Evolutionary conservation across 2,113 vertebrate species (phyloP).

Genomic region (Hymenochirus boettgeri): DNA sequence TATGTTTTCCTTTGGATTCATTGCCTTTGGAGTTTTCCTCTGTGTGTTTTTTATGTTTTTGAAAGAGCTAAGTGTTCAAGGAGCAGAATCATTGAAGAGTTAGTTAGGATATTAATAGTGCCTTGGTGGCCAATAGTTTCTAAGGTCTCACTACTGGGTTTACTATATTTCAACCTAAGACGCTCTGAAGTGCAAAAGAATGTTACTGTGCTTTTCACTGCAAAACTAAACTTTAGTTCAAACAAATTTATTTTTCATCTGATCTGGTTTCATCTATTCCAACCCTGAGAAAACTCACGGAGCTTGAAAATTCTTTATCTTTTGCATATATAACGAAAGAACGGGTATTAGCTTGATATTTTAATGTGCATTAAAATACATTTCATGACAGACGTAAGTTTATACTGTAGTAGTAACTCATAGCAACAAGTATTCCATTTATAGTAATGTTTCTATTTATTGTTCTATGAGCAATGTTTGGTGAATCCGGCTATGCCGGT

Average conservation of each 20-base stretch:
- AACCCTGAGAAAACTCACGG: too few species aligned
- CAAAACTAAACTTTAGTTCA: background rate
- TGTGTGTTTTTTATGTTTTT: slow-evolving; percentile 21
- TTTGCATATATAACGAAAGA: too few species aligned
- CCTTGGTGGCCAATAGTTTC: background rate
- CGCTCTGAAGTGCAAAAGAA: background rate
- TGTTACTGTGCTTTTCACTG: background rate
- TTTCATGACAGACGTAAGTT: too few species aligned
- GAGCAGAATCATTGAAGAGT: slow-evolving; percentile 3
- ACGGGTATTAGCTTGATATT: too few species aligned
- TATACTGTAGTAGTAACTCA: too few species aligned
- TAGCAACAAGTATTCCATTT: too few species aligned
- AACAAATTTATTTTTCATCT: background rate
- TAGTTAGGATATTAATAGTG: background rate
- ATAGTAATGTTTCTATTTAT: too few species aligned
- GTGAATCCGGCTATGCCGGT: too few species aligned
- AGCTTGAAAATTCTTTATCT: too few species aligned
- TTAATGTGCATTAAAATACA: too few species aligned
- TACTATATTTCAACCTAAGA: slow-evolving; percentile 10
- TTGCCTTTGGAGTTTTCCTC: slow-evolving; percentile 31
- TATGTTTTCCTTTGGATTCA: slow-evolving; percentile 39
- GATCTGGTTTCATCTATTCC: background rate
- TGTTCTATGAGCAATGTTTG: too few species aligned
- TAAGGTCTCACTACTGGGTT: slow-evolving; percentile 12
- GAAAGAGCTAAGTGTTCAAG: slow-evolving; percentile 11